These are phyloP conservation scores for Diorhabda sublineata DNA, from an alignment of 1,140 invertebrate species.

Conservation along the genomic window DNA sequence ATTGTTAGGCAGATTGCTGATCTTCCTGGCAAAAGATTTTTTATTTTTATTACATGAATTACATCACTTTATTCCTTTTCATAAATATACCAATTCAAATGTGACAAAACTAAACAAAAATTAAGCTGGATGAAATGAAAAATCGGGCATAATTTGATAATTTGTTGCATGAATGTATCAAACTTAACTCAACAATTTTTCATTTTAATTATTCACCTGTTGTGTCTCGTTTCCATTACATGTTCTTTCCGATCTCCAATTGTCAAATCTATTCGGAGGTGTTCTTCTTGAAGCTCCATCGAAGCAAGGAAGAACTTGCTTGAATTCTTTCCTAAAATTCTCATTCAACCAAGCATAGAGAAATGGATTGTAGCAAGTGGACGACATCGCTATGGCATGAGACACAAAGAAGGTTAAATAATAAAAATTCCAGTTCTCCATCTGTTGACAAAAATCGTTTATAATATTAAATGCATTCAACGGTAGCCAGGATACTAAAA, in stretches of 20 bases:
- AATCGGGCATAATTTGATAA: too few relatives aligned
- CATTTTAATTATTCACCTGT: slow-evolving; percentile 44
- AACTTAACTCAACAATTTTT: too few relatives aligned
- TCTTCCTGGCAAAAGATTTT: too few relatives aligned
- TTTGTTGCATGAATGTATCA: too few relatives aligned
- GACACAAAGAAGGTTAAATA: slow-evolving; percentile 80
- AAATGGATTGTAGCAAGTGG: slow-evolving; percentile 90
- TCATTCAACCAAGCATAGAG: slow-evolving; percentile 97
- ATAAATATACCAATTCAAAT: too few relatives aligned
- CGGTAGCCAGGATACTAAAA: slow-evolving; percentile 92
- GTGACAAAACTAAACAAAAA: too few relatives aligned
- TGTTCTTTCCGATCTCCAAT: slow-evolving; percentile 58
- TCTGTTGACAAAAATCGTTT: slow-evolving; percentile 72
- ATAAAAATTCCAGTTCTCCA: slow-evolving; percentile 76
- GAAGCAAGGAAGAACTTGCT: slow-evolving; percentile 76
- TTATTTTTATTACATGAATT: too few relatives aligned
- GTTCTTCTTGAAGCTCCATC: slow-evolving; percentile 49
- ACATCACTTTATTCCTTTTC: too few relatives aligned
- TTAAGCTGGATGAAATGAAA: too few relatives aligned
- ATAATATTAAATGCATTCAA: slow-evolving; percentile 86
- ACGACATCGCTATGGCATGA: slow-evolving; percentile 92
- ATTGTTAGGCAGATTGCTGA: too few relatives aligned
- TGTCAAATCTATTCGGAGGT: slow-evolving; percentile 47
- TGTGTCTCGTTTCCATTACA: slow-evolving; percentile 72
- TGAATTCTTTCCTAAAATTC: slow-evolving; percentile 95